These are phyloP conservation scores for Drosophila lacteicornis DNA, from an alignment of 1,140 invertebrate genomes.

Conservation along the genomic window DNA sequence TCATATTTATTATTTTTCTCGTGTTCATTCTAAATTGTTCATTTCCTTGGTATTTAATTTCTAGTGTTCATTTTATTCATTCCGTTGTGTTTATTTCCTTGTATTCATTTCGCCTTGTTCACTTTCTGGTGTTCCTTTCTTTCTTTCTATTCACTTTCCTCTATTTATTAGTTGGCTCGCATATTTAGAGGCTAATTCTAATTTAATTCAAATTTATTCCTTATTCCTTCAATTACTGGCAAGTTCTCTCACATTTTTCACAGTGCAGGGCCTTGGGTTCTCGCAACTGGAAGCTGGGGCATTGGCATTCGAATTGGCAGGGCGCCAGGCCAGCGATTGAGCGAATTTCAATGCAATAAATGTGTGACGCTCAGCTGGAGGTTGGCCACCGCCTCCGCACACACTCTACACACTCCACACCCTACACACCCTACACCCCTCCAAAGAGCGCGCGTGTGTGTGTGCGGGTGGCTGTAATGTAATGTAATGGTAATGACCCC, in stretches of 20 bases:
- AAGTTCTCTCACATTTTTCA: background rate
- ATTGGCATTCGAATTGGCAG: conserved; percentile 58
- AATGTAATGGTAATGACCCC: conserved; percentile 83
- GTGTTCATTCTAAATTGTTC: too few species aligned
- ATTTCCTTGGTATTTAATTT: too few species aligned
- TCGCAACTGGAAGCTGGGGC: conserved; percentile 27
- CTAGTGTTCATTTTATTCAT: background rate
- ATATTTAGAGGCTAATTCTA: background rate
- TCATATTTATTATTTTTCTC: too few species aligned
- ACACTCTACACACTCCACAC: background rate
- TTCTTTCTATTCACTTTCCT: background rate
- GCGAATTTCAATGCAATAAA: conserved; percentile 82
- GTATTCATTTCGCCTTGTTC: background rate
- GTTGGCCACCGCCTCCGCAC: conserved; percentile 16
- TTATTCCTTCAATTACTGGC: rapidly evolving
- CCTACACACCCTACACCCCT: background rate
- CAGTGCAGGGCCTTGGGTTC: conserved; percentile 18
- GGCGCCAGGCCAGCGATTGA: conserved; percentile 74
- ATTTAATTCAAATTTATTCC: background rate
- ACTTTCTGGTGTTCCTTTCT: background rate
- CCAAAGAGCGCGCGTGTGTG: conserved; percentile 13
- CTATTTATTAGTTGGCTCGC: too few species aligned
- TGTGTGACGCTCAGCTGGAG: conserved; percentile 64
- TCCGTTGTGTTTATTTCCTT: too few species aligned
- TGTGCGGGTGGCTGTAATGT: conserved; percentile 53